These are phyloP conservation scores for Taxidea taxus DNA, from an alignment of 2,113 vertebrate genomes.

Conservation along the genomic window DNA sequence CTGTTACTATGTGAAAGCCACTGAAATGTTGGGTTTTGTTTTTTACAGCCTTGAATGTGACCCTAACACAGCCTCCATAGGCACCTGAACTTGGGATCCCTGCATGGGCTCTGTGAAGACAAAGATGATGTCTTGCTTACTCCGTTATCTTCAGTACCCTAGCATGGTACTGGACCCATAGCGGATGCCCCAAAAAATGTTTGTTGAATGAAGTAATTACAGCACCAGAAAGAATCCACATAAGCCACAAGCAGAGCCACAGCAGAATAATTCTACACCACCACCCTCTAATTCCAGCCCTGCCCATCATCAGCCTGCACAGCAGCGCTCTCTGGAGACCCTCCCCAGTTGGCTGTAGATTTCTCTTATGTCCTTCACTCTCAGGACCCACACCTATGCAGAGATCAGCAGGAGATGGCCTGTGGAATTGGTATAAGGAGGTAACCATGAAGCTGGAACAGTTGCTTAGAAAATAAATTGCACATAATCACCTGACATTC, in stretches of 20 bases:
- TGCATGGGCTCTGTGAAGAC: neutral
- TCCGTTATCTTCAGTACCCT: neutral
- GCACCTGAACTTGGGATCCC: neutral
- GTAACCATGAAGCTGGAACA: neutral
- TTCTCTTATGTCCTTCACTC: neutral
- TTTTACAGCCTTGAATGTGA: neutral
- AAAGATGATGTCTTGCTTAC: neutral
- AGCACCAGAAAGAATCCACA: neutral
- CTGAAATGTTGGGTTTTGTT: neutral
- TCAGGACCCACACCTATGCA: neutral
- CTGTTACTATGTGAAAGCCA: neutral
- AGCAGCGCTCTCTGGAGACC: neutral
- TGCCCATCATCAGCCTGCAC: neutral
- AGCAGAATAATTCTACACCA: neutral
- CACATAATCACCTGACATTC: conserved; percentile 62
- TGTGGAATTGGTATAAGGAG: conserved; percentile 42
- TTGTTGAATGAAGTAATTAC: neutral
- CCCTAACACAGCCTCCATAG: neutral
- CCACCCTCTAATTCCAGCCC: neutral
- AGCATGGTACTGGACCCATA: neutral
- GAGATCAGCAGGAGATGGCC: neutral
- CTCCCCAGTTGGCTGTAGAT: neutral
- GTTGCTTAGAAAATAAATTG: conserved; percentile 65
- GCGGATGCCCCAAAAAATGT: neutral
- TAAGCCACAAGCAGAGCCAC: neutral